Evolutionary conservation across 2,888 invertebrate species (phyloP).

Genomic region (Caprella mutica): DNA sequence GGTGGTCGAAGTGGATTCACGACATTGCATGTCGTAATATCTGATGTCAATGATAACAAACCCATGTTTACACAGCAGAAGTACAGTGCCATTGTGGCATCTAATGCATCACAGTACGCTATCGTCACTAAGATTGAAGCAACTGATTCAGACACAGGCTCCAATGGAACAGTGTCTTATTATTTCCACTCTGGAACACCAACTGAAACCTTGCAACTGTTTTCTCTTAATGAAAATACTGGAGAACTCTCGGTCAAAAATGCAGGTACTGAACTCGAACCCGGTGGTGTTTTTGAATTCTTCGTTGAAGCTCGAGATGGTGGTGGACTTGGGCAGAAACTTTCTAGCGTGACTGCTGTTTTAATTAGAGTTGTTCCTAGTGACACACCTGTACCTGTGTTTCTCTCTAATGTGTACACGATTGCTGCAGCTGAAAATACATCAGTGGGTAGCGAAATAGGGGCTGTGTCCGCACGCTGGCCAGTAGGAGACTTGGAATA

Average conservation of each 20-base stretch:
- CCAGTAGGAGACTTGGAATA: slow-evolving; percentile 19
- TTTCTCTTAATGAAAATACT: slow-evolving; percentile 14
- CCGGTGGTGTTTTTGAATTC: slow-evolving; percentile 60
- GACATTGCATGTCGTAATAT: slow-evolving; percentile 54
- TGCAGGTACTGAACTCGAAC: no score
- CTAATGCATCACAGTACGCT: slow-evolving; percentile 75
- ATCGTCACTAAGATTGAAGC: slow-evolving; percentile 64
- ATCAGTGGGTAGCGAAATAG: slow-evolving; percentile 22
- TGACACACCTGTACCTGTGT: slow-evolving; percentile 17
- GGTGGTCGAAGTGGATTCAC: slow-evolving; percentile 59
- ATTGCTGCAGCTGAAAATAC: slow-evolving; percentile 28
- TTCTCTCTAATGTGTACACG: slow-evolving; percentile 23
- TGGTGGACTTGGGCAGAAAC: slow-evolving; percentile 55
- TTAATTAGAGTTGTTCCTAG: slow-evolving; percentile 18
- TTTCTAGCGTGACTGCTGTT: slow-evolving; percentile 59
- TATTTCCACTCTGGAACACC: slow-evolving; percentile 48
- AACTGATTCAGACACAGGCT: slow-evolving; percentile 77
- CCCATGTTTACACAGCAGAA: slow-evolving; percentile 44
- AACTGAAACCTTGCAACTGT: slow-evolving; percentile 13
- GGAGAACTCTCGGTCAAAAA: slow-evolving; percentile 18
- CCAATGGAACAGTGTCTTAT: slow-evolving; percentile 90
- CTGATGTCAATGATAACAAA: slow-evolving; percentile 64
- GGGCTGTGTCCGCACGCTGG: slow-evolving; percentile 25
- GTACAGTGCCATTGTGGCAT: slow-evolving; percentile 55
- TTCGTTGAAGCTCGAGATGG: slow-evolving; percentile 74